Evolutionary conservation across 2,113 vertebrate species (phyloP).

Genomic region (Epinephelus fuscoguttatus): DNA sequence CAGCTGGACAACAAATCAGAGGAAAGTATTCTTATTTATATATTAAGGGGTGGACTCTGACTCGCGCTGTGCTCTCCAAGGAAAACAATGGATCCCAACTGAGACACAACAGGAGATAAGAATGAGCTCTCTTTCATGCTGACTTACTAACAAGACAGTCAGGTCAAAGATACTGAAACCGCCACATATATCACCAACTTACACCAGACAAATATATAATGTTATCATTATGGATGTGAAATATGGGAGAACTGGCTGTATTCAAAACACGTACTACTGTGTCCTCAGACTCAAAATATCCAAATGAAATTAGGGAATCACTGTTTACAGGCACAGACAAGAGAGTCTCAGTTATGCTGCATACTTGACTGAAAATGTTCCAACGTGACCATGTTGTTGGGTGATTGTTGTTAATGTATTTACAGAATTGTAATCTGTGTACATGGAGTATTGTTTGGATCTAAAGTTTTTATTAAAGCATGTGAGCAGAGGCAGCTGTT

Average conservation of each 20-base stretch:
- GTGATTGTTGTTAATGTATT: too few species aligned
- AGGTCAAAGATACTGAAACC: neutral
- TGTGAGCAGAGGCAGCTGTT: too few species aligned
- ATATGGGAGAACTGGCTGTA: neutral
- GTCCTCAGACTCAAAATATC: neutral
- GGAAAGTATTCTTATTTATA: neutral
- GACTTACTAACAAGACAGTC: neutral
- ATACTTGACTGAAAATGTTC: neutral
- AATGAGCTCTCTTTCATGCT: neutral
- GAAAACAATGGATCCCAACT: neutral
- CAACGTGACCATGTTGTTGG: neutral
- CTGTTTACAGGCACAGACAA: too few species aligned
- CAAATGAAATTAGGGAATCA: neutral
- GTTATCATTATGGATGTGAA: neutral
- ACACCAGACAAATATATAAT: neutral
- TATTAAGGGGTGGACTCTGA: neutral
- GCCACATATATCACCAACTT: neutral
- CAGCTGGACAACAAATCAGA: neutral
- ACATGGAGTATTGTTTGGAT: too few species aligned
- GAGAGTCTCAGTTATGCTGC: too few species aligned
- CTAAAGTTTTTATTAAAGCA: too few species aligned
- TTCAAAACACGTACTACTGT: neutral
- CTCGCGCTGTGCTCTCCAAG: neutral
- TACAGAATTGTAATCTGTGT: too few species aligned
- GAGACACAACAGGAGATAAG: neutral